Evolutionary conservation across 2,888 invertebrate species (phyloP).

Genomic region (Acleris holmiana): DNA sequence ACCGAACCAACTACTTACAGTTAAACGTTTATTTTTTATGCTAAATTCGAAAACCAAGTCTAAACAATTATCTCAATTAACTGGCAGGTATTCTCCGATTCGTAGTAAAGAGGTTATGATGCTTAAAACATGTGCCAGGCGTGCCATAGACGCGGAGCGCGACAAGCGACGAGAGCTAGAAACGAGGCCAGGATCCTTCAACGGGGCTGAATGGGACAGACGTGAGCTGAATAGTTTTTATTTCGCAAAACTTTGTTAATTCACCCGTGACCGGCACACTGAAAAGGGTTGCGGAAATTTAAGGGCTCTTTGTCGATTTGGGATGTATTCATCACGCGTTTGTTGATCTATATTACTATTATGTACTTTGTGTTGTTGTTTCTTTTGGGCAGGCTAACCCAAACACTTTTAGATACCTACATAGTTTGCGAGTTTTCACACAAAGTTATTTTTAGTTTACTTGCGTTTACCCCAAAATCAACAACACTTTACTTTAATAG

Average conservation of each 20-base stretch:
- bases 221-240: conserved; percentile 33
- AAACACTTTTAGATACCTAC: too few species aligned
- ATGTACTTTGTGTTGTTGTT: conserved; percentile 6
- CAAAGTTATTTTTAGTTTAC: too few species aligned
- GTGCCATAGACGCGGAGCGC: conserved; percentile 21
- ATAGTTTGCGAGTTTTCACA: too few species aligned
- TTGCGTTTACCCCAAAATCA: too few species aligned
- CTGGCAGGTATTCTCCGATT: not conserved
- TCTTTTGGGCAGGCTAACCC: too few species aligned
- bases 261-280: conserved; percentile 19
- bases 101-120: conserved; percentile 15
- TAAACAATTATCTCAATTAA: not conserved
- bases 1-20: too few species aligned
- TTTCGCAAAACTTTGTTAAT: conserved; percentile 27
- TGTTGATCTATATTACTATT: conserved; percentile 19
- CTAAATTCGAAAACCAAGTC: too few species aligned
- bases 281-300: conserved; percentile 29
- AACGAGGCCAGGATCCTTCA: conserved; percentile 34
- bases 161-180: conserved; percentile 22
- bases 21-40: too few species aligned
- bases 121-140: conserved; percentile 22
- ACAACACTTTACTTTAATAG: too few species aligned
- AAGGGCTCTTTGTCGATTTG: conserved; percentile 13
- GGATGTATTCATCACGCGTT: conserved; percentile 17
- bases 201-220: conserved; percentile 28